These are phyloP conservation scores for Sycophila sp. DNA, from an alignment of 1,140 invertebrate genomes.

Conservation along the genomic window DNA sequence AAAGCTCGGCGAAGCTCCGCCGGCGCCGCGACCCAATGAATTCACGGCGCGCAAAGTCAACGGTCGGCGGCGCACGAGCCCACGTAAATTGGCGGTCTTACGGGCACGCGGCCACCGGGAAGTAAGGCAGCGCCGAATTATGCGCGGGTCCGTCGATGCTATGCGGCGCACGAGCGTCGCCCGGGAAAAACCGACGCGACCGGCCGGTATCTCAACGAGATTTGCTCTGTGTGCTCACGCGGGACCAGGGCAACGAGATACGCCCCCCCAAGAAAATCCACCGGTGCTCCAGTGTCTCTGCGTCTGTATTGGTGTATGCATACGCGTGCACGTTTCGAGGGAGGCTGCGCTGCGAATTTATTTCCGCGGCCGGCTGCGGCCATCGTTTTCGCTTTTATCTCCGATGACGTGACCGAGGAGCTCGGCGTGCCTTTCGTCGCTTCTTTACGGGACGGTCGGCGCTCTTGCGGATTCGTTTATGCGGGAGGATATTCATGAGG, in stretches of 20 bases:
- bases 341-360: neutral
- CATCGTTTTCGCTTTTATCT: constrained; percentile 23
- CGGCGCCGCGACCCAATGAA: too few species aligned
- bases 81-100: too few species aligned
- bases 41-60: too few species aligned
- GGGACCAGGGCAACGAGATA: constrained; percentile 41
- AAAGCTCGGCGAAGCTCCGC: too few species aligned
- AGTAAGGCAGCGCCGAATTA: neutral
- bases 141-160: neutral
- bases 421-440: neutral
- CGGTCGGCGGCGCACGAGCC: too few species aligned
- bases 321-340: neutral
- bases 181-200: neutral
- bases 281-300: neutral
- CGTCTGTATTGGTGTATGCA: neutral
- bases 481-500: neutral
- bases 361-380: neutral
- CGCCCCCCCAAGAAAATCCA: constrained; percentile 17
- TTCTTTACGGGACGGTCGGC: too few species aligned
- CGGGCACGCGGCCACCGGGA: too few species aligned
- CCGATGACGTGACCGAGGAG: constrained; percentile 7
- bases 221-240: constrained; percentile 42
- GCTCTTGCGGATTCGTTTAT: too few species aligned
- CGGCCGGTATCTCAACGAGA: constrained; percentile 45
- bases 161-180: neutral